Evolutionary conservation across 2,888 invertebrate genomes (phyloP).

Genomic region (Philopedon plagiatum): DNA sequence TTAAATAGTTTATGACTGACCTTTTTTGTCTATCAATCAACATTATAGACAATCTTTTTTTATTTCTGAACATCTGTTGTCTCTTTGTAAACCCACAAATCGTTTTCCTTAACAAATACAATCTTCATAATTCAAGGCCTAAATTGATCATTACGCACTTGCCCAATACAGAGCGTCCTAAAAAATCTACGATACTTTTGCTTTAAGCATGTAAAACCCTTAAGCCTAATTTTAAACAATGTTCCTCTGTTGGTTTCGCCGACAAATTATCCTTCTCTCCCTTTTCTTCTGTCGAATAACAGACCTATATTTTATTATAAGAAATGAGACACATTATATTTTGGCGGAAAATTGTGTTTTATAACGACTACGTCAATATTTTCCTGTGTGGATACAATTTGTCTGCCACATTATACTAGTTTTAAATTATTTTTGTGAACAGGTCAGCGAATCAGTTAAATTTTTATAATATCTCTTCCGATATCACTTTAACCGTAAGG

Average conservation of each 20-base stretch:
- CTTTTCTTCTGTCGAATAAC: not conserved
- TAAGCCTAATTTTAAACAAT: not conserved
- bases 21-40: too few relatives aligned
- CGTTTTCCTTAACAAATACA: too few relatives aligned
- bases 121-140: too few relatives aligned
- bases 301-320: conserved; percentile 5
- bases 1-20: too few relatives aligned
- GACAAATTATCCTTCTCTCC: conserved; percentile 2
- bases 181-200: not conserved
- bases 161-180: too few relatives aligned
- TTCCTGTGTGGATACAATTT: conserved; percentile 6
- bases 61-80: too few relatives aligned
- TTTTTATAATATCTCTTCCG: conserved; percentile 4
- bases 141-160: too few relatives aligned
- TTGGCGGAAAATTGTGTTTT: conserved; percentile 6
- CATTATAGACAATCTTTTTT: too few relatives aligned
- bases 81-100: too few relatives aligned
- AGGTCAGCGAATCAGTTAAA: conserved; percentile 21
- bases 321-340: conserved; percentile 6
- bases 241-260: not conserved
- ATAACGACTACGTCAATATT: conserved; percentile 2
- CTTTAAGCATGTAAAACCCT: not conserved
- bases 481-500: not conserved
- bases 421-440: conserved; percentile 31
- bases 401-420: not conserved